phyloP scores from a whole-genome alignment of 2,113 vertebrate genomes.

The Cercopithecus mona region DNA sequence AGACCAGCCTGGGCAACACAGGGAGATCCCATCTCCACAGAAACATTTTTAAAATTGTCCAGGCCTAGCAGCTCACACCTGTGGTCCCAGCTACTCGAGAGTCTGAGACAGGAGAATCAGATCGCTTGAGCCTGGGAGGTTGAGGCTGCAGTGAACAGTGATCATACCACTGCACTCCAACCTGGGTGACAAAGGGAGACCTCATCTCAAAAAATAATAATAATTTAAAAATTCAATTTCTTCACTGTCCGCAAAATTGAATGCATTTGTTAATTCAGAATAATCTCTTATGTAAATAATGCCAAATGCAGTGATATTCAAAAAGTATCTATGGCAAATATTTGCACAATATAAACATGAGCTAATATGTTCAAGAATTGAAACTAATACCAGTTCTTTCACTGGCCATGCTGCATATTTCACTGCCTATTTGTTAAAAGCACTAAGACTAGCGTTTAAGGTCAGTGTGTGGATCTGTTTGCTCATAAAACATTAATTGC shows the following conservation, averaged over 20 bases:
- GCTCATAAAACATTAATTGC: constrained; percentile 68
- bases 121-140: no score
- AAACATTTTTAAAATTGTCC: no score
- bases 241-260: background rate
- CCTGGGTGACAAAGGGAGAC: no score
- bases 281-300: background rate
- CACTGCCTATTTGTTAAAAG: background rate
- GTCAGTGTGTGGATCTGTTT: constrained; percentile 36
- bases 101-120: no score
- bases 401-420: background rate
- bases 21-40: no score
- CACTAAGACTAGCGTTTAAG: background rate
- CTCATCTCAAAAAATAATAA: no score
- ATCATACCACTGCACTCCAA: no score
- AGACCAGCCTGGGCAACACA: no score
- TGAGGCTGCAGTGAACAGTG: no score
- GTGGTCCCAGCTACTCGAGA: no score
- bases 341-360: background rate
- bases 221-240: background rate
- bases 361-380: background rate
- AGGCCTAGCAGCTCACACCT: no score
- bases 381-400: background rate
- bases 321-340: background rate
- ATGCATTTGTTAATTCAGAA: background rate
- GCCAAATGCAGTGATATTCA: background rate